These are phyloP conservation scores for Meteorus cinctellus DNA, from an alignment of 2,888 invertebrate species.

Conservation along the genomic window DNA sequence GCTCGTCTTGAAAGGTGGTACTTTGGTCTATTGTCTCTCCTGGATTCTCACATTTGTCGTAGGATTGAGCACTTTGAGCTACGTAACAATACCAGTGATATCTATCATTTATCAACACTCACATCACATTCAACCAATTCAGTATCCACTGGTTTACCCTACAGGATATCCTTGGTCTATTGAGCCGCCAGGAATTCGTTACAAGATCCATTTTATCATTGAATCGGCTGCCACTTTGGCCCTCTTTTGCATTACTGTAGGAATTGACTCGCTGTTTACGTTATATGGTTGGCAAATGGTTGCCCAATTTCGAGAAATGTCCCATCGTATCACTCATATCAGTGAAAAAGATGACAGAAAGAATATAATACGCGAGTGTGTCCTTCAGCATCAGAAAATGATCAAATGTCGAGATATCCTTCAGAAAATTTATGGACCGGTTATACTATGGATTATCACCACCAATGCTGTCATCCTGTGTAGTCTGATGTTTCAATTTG, in stretches of 20 bases:
- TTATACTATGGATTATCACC: constrained; percentile 32
- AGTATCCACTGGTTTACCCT: constrained; percentile 45
- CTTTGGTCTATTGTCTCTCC: constrained; percentile 17
- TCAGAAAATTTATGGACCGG: constrained; percentile 38
- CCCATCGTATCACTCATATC: constrained; percentile 41
- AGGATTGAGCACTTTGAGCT: neutral
- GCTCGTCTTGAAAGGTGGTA: constrained; percentile 13
- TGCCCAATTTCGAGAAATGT: constrained; percentile 53
- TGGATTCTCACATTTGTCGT: constrained; percentile 6
- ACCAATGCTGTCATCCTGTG: constrained; percentile 28
- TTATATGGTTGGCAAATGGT: constrained; percentile 58
- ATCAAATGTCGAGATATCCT: constrained; percentile 29
- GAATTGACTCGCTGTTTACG: constrained; percentile 57
- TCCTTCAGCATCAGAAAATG: constrained; percentile 5
- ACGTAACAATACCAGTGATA: constrained; percentile 27
- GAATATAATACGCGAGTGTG: constrained; percentile 15
- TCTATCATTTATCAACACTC: constrained; percentile 36
- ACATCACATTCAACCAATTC: constrained; percentile 26
- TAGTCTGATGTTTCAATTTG: constrained; percentile 5
- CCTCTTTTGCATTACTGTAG: constrained; percentile 45
- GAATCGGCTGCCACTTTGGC: constrained; percentile 44
- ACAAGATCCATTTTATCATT: constrained; percentile 47
- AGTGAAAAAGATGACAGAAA: neutral
- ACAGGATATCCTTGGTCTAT: constrained; percentile 51
- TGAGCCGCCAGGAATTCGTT: constrained; percentile 34